Evolutionary conservation across 2,888 invertebrate species (phyloP), one percentile per base, ranked within the genome.

Genomic region (Lamproptera curius): DNA sequence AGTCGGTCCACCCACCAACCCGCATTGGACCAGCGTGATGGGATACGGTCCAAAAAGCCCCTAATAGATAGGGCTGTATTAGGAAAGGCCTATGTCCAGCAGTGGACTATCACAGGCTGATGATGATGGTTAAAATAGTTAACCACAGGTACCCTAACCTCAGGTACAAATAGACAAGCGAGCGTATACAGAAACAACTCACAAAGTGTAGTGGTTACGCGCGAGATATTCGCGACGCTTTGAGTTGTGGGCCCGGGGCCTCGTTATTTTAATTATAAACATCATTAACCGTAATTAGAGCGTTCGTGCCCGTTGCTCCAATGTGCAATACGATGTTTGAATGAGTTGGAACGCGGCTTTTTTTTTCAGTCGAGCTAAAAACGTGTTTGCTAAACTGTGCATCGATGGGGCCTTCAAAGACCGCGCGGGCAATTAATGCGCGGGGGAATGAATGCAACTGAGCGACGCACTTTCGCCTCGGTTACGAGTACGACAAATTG

Each of bases 201-300:
- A 68, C 57, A 77, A 76, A 71, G 63, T 73, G 63, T 70, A 85
- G 82, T 73, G 73, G 74, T 78, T 76, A 72, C 75, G 82, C 81
- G 57, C 67, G 75, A 65, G 65, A 66, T 62, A 62, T 57, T 67
- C 63, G 59, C 62, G 73, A 70, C 65, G 70, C 84, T 85, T 86
- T 86, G 83, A 85, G 68, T 71, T 65, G 62, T 57, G 62, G 66
- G 59, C 58, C 61, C 65, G 62, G 68, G 84, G 84, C 78, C n/a
- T n/a, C n/a, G 81, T 83, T 84, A 82, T 86, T 84, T 84, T 85
- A 86, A 86, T 87, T 84, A 83, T 85, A 75, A 84, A 84, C 84
- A 83, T 85, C 84, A 85, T 84, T 83, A 77, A 80, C 80, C 80
- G 76, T 85, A 86, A 85, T 85, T 84, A 85, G 77, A 71, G 69